Conservation (phyloP, 1,140 invertebrate genomes). For the Pectinophora gossypiella region DNA sequence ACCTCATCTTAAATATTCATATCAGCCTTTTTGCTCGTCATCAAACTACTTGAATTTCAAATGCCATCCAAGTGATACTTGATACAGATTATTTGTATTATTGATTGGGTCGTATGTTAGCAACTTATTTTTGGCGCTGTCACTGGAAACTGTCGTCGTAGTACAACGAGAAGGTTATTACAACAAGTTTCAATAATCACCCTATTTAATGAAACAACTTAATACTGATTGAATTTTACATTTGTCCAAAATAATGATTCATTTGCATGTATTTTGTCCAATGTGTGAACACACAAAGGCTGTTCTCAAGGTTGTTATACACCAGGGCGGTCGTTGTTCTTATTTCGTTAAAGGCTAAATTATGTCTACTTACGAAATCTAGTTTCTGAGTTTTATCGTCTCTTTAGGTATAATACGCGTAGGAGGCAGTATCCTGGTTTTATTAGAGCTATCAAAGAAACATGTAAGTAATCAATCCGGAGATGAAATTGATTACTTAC, state of each 20-base stretch:
- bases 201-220: too few relatives aligned
- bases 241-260: not conserved
- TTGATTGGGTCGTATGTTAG: not conserved
- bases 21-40: not conserved
- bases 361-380: not conserved
- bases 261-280: not conserved
- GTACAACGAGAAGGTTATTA: too few relatives aligned
- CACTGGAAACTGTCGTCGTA: too few relatives aligned
- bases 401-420: not conserved
- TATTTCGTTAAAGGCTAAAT: not conserved
- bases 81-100: not conserved
- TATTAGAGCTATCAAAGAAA: not conserved
- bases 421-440: not conserved
- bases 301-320: slow-evolving; percentile 19
- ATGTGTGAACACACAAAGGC: not conserved
- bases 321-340: slow-evolving; percentile 21
- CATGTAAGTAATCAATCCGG: not conserved
- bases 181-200: too few relatives aligned
- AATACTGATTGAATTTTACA: not conserved
- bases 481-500: not conserved
- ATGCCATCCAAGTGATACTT: not conserved
- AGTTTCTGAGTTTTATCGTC: not conserved
- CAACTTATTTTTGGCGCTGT: too few relatives aligned
- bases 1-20: slow-evolving; percentile 14
- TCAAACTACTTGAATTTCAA: not conserved